phyloP scores from a whole-genome alignment of 2,113 vertebrate species.

The Platysteira castanea region DNA sequence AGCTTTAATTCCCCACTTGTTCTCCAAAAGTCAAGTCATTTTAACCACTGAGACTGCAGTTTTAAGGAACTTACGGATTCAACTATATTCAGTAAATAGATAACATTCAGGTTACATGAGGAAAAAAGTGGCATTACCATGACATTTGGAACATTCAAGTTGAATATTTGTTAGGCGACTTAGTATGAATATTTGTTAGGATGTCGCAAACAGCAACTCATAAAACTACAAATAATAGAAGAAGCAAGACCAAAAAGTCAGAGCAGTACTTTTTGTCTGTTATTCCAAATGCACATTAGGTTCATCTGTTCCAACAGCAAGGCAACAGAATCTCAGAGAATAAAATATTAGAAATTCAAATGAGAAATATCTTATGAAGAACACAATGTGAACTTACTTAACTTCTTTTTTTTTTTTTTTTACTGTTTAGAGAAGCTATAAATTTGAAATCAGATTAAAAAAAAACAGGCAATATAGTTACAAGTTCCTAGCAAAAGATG shows the following conservation, averaged over 20 bases:
- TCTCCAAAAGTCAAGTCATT: neutral
- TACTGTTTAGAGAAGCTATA: neutral
- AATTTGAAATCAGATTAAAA: neutral
- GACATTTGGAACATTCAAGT: neutral
- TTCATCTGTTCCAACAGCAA: neutral
- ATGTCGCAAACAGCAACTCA: neutral
- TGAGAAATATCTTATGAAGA: neutral
- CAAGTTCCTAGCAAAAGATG: neutral
- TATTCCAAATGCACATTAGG: neutral
- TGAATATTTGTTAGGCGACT: neutral
- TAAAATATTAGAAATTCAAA: neutral
- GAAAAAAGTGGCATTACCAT: neutral
- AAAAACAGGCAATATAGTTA: neutral
- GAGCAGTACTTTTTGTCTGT: neutral
- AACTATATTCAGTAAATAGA: neutral
- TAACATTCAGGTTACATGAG: neutral
- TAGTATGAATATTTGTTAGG: accelerated
- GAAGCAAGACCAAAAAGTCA: neutral
- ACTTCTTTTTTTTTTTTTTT: neutral
- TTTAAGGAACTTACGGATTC: neutral
- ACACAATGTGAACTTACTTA: neutral
- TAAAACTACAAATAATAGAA: neutral
- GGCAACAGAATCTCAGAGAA: neutral
- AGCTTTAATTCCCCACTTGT: neutral
- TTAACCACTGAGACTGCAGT: neutral